Evolutionary conservation across 2,888 invertebrate genomes (phyloP).

Genomic region (Penaeus monodon): DNA sequence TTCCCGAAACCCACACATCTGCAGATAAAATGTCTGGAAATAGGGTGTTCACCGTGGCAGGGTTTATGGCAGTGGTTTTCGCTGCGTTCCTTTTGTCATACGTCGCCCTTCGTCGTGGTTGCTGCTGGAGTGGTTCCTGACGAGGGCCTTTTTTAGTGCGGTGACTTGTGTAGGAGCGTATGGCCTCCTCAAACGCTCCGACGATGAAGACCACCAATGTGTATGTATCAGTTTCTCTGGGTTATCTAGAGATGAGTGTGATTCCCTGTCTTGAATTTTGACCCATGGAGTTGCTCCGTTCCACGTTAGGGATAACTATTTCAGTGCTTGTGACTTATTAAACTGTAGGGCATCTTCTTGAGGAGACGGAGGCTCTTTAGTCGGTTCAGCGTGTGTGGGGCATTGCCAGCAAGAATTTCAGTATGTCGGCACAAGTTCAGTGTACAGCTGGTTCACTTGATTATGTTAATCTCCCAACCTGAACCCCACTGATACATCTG

Average conservation of each 20-base stretch:
- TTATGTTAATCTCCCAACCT: too few relatives aligned
- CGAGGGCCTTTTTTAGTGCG: background rate
- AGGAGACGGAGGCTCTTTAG: background rate
- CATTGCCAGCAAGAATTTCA: background rate
- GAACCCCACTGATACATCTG: too few relatives aligned
- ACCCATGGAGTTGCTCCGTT: too few relatives aligned
- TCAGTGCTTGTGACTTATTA: slow-evolving; percentile 7
- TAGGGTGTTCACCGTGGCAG: background rate
- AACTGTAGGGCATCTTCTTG: background rate
- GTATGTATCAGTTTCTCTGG: background rate
- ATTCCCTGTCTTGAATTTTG: background rate
- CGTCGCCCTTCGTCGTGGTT: background rate
- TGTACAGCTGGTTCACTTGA: too few relatives aligned
- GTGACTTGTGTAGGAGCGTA: background rate
- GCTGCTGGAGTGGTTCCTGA: background rate
- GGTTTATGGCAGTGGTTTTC: too few relatives aligned
- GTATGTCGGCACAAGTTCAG: background rate
- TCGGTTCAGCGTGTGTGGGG: too few relatives aligned
- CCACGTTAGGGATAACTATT: background rate
- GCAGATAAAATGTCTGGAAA: too few relatives aligned
- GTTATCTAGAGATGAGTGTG: background rate
- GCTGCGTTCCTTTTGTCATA: too few relatives aligned
- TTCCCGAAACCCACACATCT: too few relatives aligned
- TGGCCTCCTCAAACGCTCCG: background rate
- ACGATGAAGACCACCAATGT: background rate